A percentile compares a stretch with the other conserved stretches of the same genome.
Conservation (phyloP, 1,140 invertebrate genomes). For the Frieseomelitta varia region DNA sequence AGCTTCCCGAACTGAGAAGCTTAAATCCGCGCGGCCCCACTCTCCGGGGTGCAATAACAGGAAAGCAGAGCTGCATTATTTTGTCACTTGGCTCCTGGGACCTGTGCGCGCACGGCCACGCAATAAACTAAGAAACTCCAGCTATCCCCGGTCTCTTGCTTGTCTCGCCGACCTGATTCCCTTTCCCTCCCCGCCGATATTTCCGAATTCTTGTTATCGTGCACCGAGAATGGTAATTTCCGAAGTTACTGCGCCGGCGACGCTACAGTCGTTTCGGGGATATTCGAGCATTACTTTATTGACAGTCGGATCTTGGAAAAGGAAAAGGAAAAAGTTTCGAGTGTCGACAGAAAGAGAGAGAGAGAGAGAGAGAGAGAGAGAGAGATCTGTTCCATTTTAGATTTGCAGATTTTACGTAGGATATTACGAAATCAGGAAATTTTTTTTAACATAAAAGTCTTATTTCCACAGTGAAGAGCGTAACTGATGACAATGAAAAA, state of each 20-base stretch:
- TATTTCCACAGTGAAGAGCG: no score
- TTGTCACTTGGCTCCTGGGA: not conserved
- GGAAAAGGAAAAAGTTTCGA: not conserved
- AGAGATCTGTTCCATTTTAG: no score
- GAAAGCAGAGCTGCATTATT: not conserved
- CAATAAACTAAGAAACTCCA: not conserved
- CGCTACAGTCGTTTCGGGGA: not conserved
- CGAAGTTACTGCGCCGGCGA: not conserved
- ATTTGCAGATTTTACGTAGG: no score
- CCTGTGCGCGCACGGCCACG: not conserved
- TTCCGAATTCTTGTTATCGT: not conserved
- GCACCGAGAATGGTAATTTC: not conserved
- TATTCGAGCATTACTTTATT: not conserved
- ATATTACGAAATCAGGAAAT: no score
- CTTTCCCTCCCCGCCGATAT: not conserved
- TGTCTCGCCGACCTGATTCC: not conserved
- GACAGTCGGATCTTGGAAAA: no score
- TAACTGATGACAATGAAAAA: no score
- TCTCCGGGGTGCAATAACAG: constrained; percentile 8
- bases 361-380: no score
- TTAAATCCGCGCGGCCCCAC: not conserved
- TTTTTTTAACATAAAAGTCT: no score
- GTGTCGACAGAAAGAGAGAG: not conserved
- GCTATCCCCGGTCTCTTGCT: not conserved
- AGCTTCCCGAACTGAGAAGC: constrained; percentile 12